phyloP scores from a whole-genome alignment of 2,797 vertebrate species.

The Natrix natrix region DNA sequence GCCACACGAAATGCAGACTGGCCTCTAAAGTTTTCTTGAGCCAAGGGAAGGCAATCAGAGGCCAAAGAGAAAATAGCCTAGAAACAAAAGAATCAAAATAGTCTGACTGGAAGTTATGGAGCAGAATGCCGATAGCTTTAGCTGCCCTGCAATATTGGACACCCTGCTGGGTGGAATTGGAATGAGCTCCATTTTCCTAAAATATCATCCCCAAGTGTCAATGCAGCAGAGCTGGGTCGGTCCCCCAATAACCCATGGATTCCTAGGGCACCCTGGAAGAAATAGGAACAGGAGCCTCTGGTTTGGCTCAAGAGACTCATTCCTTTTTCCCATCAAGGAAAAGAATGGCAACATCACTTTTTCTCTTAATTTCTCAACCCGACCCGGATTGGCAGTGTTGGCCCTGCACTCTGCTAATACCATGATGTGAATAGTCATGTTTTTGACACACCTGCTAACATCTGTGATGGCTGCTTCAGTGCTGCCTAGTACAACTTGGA shows the following conservation, averaged over 20 bases:
- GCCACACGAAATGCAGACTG: slow-evolving; percentile 33
- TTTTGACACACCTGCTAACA: neutral
- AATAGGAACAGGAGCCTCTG: neutral
- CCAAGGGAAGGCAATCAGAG: neutral
- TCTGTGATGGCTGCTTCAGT: neutral
- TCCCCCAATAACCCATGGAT: neutral
- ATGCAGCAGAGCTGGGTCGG: neutral
- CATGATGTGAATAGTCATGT: neutral
- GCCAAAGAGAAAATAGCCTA: neutral
- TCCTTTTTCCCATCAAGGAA: neutral
- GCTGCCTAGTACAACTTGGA: neutral
- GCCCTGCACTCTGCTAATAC: neutral
- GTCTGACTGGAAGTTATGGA: neutral
- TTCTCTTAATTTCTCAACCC: neutral
- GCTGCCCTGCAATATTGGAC: neutral
- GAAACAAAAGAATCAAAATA: neutral
- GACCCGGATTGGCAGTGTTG: neutral
- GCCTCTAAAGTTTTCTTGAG: slow-evolving; percentile 50
- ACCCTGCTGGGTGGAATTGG: neutral
- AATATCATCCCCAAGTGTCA: neutral
- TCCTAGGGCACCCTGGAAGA: neutral
- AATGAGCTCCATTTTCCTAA: neutral
- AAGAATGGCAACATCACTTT: neutral
- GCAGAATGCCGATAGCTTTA: neutral
- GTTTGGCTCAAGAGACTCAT: neutral